Evolutionary conservation across 1,140 invertebrate species (phyloP).

Genomic region (Homalodisca vitripennis): DNA sequence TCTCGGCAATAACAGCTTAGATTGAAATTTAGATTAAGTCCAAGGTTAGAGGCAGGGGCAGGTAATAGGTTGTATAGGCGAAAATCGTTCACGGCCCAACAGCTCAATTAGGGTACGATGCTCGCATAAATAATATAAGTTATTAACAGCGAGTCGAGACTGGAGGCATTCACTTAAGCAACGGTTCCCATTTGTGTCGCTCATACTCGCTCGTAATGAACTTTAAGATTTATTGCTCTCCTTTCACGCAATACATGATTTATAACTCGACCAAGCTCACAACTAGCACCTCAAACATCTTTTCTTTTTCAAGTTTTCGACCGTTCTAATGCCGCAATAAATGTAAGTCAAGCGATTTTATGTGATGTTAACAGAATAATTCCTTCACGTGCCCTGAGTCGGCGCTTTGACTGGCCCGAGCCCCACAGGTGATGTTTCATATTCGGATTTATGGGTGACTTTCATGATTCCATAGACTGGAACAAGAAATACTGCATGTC

Average conservation of each 20-base stretch:
- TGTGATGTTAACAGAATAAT: slow-evolving; percentile 10
- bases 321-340: slow-evolving; percentile 12
- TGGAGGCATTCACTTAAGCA: slow-evolving; percentile 23
- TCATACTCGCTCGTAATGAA: slow-evolving; percentile 20
- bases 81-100: slow-evolving; percentile 13
- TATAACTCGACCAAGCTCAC: not conserved
- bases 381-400: not conserved
- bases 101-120: slow-evolving; percentile 20
- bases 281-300: not conserved
- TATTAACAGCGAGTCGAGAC: slow-evolving; percentile 5
- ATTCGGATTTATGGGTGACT: not conserved
- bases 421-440: not conserved
- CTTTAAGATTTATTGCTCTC: slow-evolving; percentile 9
- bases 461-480: not conserved
- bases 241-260: slow-evolving; percentile 22
- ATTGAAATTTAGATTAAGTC: slow-evolving; percentile 21
- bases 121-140: slow-evolving; percentile 22
- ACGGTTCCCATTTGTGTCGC: slow-evolving; percentile 1
- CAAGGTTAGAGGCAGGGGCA: not conserved
- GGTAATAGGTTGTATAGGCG: slow-evolving; percentile 19
- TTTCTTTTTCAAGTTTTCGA: not conserved
- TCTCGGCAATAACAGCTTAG: not conserved
- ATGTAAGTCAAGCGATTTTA: slow-evolving; percentile 8
- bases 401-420: not conserved
- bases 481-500: not conserved